Base-by-base conservation (phyloP, 1,140 invertebrate species). In the Cheumatopsyche charites region DNA sequence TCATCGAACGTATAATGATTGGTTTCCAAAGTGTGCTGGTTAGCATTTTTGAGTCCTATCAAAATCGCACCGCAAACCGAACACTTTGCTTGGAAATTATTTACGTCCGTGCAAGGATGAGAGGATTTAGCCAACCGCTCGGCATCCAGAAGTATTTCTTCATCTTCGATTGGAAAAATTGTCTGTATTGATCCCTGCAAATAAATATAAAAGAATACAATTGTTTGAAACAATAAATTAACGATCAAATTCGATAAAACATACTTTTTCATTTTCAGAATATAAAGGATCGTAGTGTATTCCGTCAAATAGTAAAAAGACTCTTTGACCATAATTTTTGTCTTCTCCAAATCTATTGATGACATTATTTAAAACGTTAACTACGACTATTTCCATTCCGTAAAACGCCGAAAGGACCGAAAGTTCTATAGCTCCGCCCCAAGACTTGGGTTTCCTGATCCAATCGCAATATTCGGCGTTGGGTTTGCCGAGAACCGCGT, bases 211-310 rank as follows among this genome's bases (percentile, higher is more conserved):
- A 29, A 61, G 1, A 70, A 11, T 11, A 61, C 47, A 43, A 42
- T 9, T 47, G 29, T 36, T 23, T 12, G 43, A 25, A 62, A 66
- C n/a, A 15, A 42, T 7, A 23, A 45, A 43, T 41, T n/a, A 67
- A 17, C 15, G 11, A 21, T 67, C 19, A 67, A 15, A 55, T 62
- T 42, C 43, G 19, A 62, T 5, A 15, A 47, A 49, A 7, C n/a
- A 42, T 26, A 66, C 63, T 21, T 55, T 25, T 55, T 26, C 47
- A n/a, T 58, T 55, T 84, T 98, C 95, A 79, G 96, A 86, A 79
- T 95, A 92, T 0, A 98, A 81, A 0, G 95, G 94, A 83, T 98
- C 97, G 81, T 98, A 98, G 84, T 98, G 96, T 71, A 98, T 94
- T 19, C 96, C 96, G 85, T 98, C 95, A 81, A 98, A 98, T 58